Evolutionary conservation across 2,113 vertebrate genomes (phyloP).

Genomic region (Phalacrocorax pelagicus): DNA sequence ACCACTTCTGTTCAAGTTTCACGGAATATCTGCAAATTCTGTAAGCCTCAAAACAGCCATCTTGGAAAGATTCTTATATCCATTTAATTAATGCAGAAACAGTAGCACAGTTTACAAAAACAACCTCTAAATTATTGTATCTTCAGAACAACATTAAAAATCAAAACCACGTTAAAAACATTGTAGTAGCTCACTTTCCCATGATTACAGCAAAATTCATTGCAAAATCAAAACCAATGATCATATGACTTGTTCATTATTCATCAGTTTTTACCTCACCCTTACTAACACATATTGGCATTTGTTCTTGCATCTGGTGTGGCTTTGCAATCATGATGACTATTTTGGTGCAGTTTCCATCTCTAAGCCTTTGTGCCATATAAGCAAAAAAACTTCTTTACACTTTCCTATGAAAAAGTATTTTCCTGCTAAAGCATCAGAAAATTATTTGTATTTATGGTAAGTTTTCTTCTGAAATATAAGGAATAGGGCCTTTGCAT

Average conservation of each 20-base stretch:
- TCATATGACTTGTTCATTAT: accelerated
- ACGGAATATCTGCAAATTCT: not conserved
- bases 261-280: not conserved
- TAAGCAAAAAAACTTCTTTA: not conserved
- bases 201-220: not conserved
- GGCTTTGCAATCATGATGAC: not conserved
- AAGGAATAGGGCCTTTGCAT: not conserved
- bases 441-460: not conserved
- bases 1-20: not conserved
- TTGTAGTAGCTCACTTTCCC: not conserved
- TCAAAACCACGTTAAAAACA: not conserved
- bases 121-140: accelerated
- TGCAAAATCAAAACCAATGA: not conserved
- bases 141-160: not conserved
- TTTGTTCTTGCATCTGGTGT: not conserved
- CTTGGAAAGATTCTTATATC: not conserved
- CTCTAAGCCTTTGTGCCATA: not conserved
- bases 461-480: not conserved
- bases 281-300: not conserved
- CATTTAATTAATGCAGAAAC: not conserved
- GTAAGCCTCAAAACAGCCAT: not conserved
- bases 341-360: not conserved
- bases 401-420: not conserved
- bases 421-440: not conserved
- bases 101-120: not conserved